phyloP scores from a whole-genome alignment of 2,797 vertebrate genomes.

The Dermochelys coriacea region DNA sequence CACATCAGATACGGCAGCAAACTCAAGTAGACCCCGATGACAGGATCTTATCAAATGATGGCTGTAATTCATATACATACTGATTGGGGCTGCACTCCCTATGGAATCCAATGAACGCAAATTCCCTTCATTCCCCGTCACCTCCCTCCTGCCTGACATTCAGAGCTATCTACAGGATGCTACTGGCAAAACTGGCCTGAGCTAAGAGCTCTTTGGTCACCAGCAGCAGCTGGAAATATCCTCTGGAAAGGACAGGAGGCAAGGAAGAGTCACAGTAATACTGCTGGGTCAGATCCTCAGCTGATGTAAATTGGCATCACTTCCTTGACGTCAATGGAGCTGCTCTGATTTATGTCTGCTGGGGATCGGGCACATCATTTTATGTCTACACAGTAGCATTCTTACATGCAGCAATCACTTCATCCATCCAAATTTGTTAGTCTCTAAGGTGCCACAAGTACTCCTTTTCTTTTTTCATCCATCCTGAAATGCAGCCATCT shows the following conservation, averaged over 20 bases:
- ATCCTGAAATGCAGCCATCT: neutral
- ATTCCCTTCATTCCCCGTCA: neutral
- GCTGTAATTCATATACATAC: slow-evolving; percentile 12
- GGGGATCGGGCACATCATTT: neutral
- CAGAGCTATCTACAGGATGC: slow-evolving; percentile 15
- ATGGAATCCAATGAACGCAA: slow-evolving; percentile 7
- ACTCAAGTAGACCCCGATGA: neutral
- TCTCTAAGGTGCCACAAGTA: no score
- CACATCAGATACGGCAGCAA: slow-evolving; percentile 29
- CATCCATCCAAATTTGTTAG: no score
- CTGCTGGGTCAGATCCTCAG: neutral
- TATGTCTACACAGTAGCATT: neutral
- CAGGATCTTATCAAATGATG: neutral
- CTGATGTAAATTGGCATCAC: neutral
- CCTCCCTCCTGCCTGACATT: neutral
- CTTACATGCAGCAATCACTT: neutral
- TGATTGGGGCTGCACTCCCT: neutral
- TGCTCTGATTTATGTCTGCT: neutral
- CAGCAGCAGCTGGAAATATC: neutral
- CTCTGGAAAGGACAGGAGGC: neutral
- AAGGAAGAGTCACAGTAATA: no score
- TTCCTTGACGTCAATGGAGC: neutral
- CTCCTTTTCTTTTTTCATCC: no score
- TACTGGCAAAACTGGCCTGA: neutral
- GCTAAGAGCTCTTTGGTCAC: neutral